Evolutionary conservation across 2,797 vertebrate genomes (phyloP), one percentile per base, ranked within the genome.

Genomic region (Sebastes diploproa): DNA sequence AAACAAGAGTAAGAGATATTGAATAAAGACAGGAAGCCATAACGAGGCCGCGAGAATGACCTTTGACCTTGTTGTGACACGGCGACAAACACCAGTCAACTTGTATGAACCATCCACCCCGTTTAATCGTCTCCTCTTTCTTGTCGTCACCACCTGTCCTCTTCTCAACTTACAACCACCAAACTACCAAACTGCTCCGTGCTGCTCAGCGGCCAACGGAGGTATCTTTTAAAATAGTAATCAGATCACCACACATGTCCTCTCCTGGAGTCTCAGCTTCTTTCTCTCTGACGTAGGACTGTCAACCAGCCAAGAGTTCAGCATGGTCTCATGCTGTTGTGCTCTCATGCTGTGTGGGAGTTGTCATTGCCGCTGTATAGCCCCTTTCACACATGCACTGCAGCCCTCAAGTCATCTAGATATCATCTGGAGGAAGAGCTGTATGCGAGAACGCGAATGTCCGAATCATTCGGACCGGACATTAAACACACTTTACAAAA

Each of bases 31-130:
- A 36, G 20, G 7, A 32, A 72, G 36, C 11, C 9, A 0, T 20
- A 6, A 42, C 14, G 46, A 50, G 46, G 46, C 46, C 18, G 3
- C 7, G 16, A 16, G 12, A 5, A 20, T 71, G 78, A 90, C 83
- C 84, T 75, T 58, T 80, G 75, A 89, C 81, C 82, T 72, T 2
- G 0, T 23, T 13, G 23, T 29, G 58, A 64, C 59, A 46, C 23
- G 1, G 68, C 32, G 61, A 36, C 30, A n/a, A 64, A 75, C 59
- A 63, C 65, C 3, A 13, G 14, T 66, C 56, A 52, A 62, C 69
- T 32, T 13, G 13, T 32, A 20, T 10, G 42, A 77, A 18, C 2
- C 38, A 6, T 6, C 61, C 30, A 2, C 12, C 30, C 34, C 3
- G 27, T 29, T 30, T 20, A 2, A 20, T 34, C 60, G 1, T 22